Conservation (phyloP, 2,888 invertebrate species). For the Criorhina ranunculi region DNA sequence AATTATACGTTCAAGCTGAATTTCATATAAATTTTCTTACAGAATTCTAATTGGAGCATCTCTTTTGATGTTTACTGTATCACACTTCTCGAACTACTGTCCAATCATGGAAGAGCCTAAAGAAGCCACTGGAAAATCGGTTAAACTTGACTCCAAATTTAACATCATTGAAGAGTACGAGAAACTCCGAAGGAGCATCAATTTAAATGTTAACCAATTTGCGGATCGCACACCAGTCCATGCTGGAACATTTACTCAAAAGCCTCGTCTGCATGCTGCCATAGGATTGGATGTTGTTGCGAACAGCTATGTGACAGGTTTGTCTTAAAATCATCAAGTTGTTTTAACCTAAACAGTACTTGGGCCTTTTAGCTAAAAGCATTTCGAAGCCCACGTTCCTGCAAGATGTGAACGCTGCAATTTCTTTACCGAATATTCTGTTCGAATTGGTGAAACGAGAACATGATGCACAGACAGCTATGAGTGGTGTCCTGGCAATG, state of each 20-base stretch:
- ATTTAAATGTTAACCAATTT: constrained; percentile 51
- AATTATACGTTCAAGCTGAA: too few species aligned
- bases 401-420: constrained; percentile 73
- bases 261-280: constrained; percentile 5
- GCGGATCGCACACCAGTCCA: constrained; percentile 43
- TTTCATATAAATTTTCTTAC: neutral
- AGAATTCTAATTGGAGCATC: constrained; percentile 51
- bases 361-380: constrained; percentile 53
- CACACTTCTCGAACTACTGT: constrained; percentile 59
- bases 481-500: constrained; percentile 83
- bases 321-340: constrained; percentile 10
- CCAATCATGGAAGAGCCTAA: constrained; percentile 55
- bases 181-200: constrained; percentile 50
- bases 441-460: constrained; percentile 76
- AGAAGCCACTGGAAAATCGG: constrained; percentile 17
- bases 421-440: constrained; percentile 77
- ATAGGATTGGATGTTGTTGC: constrained; percentile 22
- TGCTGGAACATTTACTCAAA: constrained; percentile 33
- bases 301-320: constrained; percentile 13
- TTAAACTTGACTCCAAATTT: constrained; percentile 8
- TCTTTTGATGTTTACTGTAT: constrained; percentile 45
- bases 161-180: constrained; percentile 59
- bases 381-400: constrained; percentile 60
- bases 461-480: constrained; percentile 60
- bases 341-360: neutral